Evolutionary conservation across 1,140 invertebrate species (phyloP).

Genomic region (Zophobas morio): DNA sequence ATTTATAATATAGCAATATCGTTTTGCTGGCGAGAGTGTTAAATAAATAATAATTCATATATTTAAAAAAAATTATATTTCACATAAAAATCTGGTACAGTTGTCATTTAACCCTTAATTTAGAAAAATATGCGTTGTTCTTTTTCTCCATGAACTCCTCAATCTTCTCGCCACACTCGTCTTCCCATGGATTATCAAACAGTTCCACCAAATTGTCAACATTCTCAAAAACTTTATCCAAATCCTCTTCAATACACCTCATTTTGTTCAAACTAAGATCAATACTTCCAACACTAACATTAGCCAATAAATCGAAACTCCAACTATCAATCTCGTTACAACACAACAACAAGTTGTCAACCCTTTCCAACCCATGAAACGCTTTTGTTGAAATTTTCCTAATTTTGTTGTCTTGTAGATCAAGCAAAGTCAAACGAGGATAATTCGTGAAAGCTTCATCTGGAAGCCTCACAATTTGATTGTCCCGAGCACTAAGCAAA

Average conservation of each 20-base stretch:
- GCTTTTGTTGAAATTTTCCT: conserved; percentile 1
- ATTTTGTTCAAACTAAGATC: conserved; percentile 1
- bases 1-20: too few relatives aligned
- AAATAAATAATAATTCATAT: too few relatives aligned
- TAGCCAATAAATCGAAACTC: not conserved
- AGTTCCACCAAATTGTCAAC: too few relatives aligned
- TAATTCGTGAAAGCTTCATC: conserved; percentile 24
- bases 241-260: conserved; percentile 6
- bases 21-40: too few relatives aligned
- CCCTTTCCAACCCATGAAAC: not conserved
- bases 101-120: too few relatives aligned
- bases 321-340: not conserved
- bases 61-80: too few relatives aligned
- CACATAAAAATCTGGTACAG: too few relatives aligned
- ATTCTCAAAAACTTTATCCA: not conserved
- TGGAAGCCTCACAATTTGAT: conserved; percentile 3
- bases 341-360: conserved; percentile 1
- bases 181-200: too few relatives aligned
- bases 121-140: too few relatives aligned
- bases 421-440: not conserved
- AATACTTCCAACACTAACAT: not conserved
- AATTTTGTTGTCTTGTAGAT: conserved; percentile 9
- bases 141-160: too few relatives aligned
- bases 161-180: too few relatives aligned
- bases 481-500: not conserved